These are phyloP conservation scores for Diloba caeruleocephala DNA, from an alignment of 2,888 invertebrate species.

Conservation along the genomic window DNA sequence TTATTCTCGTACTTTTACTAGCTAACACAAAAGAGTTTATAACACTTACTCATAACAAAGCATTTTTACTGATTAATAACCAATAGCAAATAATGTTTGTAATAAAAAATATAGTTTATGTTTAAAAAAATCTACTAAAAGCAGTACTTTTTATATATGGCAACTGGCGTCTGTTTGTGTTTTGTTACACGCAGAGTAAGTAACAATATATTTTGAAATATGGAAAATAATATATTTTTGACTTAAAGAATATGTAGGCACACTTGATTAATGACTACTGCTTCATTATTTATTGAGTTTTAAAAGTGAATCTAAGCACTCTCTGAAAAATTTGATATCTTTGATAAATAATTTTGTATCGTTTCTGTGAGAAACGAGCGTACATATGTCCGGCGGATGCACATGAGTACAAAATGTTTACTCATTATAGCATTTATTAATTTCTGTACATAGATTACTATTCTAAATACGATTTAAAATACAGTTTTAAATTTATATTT, in stretches of 20 bases:
- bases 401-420: not conserved
- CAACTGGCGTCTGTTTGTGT: not conserved
- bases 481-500: too few relatives aligned
- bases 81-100: not conserved
- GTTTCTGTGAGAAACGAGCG: constrained; percentile 8
- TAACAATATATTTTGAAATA: too few relatives aligned
- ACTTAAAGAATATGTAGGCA: too few relatives aligned
- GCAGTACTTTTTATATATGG: constrained; percentile 5
- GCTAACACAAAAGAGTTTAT: too few relatives aligned
- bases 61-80: not conserved
- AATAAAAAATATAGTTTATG: not conserved
- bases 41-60: not conserved
- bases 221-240: too few relatives aligned
- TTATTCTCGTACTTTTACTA: not conserved
- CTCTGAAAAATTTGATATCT: too few relatives aligned
- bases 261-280: too few relatives aligned
- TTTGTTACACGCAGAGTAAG: constrained; percentile 25
- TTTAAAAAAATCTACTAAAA: constrained; percentile 22
- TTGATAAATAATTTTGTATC: too few relatives aligned
- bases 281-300: too few relatives aligned
- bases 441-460: not conserved
- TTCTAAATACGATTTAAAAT: not conserved
- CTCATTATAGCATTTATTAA: not conserved
- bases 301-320: too few relatives aligned
- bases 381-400: constrained; percentile 35